Conservation (phyloP, 2,888 invertebrate genomes). For the Orchesellides sinensis region DNA sequence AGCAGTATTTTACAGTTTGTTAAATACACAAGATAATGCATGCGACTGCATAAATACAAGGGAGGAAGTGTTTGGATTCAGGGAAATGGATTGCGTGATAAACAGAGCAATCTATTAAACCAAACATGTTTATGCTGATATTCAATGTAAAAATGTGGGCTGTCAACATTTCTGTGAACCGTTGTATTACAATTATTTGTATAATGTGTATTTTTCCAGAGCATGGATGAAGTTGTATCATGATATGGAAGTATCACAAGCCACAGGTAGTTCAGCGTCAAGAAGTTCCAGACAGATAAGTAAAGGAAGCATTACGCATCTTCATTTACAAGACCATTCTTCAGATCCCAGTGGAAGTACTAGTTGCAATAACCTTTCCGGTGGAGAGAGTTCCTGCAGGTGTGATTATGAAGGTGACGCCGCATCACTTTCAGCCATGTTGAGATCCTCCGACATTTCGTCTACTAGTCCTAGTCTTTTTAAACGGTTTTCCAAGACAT, state of each 20-base stretch:
- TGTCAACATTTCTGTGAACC: too few species aligned
- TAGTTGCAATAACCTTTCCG: constrained; percentile 39
- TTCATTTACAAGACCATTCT: constrained; percentile 64
- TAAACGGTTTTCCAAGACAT: constrained; percentile 74
- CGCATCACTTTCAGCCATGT: constrained; percentile 33
- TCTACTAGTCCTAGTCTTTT: constrained; percentile 69
- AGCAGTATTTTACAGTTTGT: too few species aligned
- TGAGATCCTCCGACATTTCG: constrained; percentile 54
- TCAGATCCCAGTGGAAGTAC: constrained; percentile 39
- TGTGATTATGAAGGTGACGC: constrained; percentile 38
- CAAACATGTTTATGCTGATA: background rate
- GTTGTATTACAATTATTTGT: background rate
- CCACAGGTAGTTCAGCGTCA: constrained; percentile 35
- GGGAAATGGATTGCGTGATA: background rate
- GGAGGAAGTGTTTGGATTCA: too few species aligned
- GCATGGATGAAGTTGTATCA: constrained; percentile 73
- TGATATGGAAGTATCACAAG: constrained; percentile 72
- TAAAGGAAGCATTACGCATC: constrained; percentile 69
- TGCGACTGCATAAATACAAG: background rate
- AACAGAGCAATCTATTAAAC: too few species aligned
- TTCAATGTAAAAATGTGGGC: background rate
- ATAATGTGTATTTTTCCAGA: constrained; percentile 50
- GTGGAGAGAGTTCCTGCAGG: constrained; percentile 25
- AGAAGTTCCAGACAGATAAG: constrained; percentile 54
- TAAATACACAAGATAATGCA: too few species aligned